A percentile compares a stretch with the other conserved stretches of the same genome.
Evolutionary conservation across 2,888 invertebrate genomes (phyloP).

Genomic region (Agonopterix subpropinquella): DNA sequence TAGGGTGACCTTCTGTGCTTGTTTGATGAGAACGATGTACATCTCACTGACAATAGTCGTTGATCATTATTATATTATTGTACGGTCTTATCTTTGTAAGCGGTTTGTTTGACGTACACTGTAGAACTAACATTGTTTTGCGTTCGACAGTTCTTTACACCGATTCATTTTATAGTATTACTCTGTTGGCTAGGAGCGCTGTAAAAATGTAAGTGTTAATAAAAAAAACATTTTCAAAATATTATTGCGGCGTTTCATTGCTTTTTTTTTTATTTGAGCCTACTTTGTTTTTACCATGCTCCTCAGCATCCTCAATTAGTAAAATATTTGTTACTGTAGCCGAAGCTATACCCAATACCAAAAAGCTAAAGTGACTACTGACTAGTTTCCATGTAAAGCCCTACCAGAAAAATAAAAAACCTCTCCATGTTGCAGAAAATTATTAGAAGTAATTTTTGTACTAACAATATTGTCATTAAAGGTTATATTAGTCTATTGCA

Average conservation of each 20-base stretch:
- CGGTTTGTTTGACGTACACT: constrained; percentile 67
- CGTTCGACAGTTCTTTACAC: constrained; percentile 74
- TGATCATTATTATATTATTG: constrained; percentile 47
- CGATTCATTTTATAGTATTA: constrained; percentile 73
- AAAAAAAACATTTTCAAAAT: constrained; percentile 77
- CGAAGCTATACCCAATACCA: too few relatives aligned
- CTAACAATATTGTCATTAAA: too few relatives aligned
- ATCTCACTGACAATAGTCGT: constrained; percentile 64
- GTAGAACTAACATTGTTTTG: constrained; percentile 72
- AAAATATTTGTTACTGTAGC: too few relatives aligned
- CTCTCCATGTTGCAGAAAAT: too few relatives aligned
- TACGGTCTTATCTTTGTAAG: constrained; percentile 61
- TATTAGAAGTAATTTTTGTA: too few relatives aligned
- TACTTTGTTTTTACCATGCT: not conserved
- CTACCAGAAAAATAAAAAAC: too few relatives aligned
- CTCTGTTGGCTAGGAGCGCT: constrained; percentile 76
- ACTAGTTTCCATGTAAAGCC: too few relatives aligned
- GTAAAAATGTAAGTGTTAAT: constrained; percentile 77
- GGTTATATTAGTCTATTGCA: too few relatives aligned
- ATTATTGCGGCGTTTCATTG: constrained; percentile 60
- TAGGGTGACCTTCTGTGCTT: constrained; percentile 70
- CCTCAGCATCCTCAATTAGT: not conserved
- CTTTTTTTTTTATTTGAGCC: constrained; percentile 16
- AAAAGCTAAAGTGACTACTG: too few relatives aligned
- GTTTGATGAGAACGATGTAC: constrained; percentile 55